Base-by-base conservation (phyloP, 2,797 vertebrate genomes). In the Petrocephalus schoutedeni region DNA sequence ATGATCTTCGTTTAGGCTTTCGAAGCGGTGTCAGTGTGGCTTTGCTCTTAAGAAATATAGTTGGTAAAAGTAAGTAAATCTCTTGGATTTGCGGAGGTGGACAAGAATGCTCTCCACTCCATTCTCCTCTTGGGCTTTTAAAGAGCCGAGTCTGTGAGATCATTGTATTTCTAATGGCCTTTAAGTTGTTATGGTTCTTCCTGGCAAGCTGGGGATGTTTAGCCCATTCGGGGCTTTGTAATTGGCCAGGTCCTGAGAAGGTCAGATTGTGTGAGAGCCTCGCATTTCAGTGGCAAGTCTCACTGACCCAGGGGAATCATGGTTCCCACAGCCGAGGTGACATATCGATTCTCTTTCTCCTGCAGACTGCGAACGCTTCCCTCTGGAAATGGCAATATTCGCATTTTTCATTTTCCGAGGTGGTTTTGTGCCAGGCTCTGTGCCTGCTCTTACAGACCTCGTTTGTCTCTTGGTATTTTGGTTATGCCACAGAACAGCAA, bases 91-190 rank as follows among this genome's bases (percentile, higher is more conserved):
- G 86, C 80, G 57, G 83, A 88, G 89, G 87, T 88, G 87, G 89
- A 87, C 74, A 58, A 83, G 88, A 83, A 56, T 86, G 88, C 19
- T 86, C 51, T 88, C 85, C 87, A 64, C 41, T 9, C 49, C 49
- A 21, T 67, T 59, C 82, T 83, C 85, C 87, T 86, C 67, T 28
- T 57, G 53, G 54, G 51, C 83, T 86, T 84, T 61, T 61, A 59
- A 23, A 45, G 87, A 85, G 82, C 80, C 88, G 87, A 86, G 88
- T 88, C 83, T 86, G 86, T 91, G 89, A 91, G 87, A 84, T 91
- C 89, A 92, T 85, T 56, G 61, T 61, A 80, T 58, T 88, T 56
- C 71, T 23, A 89, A 86, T 86, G 32, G 58, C 36, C 59, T 51
- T 67, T 51, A 64, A 86, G 86, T 51, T 86, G 56, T 61, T 49